Conservation (phyloP, 2,113 vertebrate genomes). For the Beaufortia kweichowensis region DNA sequence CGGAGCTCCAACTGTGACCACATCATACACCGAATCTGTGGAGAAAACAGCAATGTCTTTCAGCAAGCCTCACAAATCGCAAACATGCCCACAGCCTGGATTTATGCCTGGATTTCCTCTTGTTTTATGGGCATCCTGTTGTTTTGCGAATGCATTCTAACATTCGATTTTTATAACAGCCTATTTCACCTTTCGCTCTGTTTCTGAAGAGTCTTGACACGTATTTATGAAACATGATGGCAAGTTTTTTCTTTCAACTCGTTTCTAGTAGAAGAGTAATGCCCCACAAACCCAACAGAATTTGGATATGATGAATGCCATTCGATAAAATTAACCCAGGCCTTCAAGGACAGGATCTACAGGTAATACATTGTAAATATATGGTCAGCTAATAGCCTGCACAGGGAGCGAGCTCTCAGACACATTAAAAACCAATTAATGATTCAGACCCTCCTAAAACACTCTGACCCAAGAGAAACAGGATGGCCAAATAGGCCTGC, state of each 20-base stretch:
- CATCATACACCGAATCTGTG: constrained; percentile 90
- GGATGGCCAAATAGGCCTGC: neutral
- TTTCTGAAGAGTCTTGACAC: neutral
- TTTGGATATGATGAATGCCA: too few species aligned
- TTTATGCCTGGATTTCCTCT: neutral
- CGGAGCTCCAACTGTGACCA: constrained; percentile 93
- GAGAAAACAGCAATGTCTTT: constrained; percentile 44
- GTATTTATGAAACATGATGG: neutral
- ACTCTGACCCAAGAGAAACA: neutral
- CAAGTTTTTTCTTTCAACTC: neutral
- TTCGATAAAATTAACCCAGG: too few species aligned
- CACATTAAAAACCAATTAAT: constrained; percentile 50
- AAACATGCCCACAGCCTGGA: neutral
- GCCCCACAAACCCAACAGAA: too few species aligned
- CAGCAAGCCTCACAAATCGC: neutral
- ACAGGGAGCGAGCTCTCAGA: constrained; percentile 30
- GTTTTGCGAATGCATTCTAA: neutral
- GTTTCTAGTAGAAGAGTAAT: too few species aligned
- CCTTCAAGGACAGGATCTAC: too few species aligned
- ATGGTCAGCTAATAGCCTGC: constrained; percentile 21
- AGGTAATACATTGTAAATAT: neutral
- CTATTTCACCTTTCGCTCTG: neutral
- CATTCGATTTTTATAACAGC: neutral
- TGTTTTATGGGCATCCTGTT: neutral
- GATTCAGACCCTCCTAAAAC: constrained; percentile 13